phyloP scores from a whole-genome alignment of 2,113 vertebrate species.

The Phrynosoma blainvillii region DNA sequence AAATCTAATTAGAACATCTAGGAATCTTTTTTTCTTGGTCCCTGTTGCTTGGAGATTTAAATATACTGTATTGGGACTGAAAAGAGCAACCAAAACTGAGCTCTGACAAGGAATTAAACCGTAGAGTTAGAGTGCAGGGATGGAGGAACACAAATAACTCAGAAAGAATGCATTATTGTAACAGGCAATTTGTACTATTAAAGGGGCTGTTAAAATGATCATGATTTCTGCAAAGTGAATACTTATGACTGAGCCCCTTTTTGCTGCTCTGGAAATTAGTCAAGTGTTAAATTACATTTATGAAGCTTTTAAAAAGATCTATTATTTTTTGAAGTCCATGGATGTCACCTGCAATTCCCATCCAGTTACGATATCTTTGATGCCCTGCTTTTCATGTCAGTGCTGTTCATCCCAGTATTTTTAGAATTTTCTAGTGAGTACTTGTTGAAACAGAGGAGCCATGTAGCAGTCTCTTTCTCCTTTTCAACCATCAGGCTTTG shows the following conservation, averaged over 20 bases:
- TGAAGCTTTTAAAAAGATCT: neutral
- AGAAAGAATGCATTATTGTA: neutral
- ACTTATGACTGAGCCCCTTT: neutral
- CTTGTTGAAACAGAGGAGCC: too few species aligned
- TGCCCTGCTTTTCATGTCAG: neutral
- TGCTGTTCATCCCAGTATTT: neutral
- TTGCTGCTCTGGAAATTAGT: neutral
- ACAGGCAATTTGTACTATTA: neutral
- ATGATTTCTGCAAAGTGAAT: neutral
- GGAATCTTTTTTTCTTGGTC: neutral
- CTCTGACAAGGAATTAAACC: conserved; percentile 3
- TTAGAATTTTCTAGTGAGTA: neutral
- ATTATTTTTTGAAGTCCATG: neutral
- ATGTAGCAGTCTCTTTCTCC: neutral
- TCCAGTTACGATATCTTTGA: neutral
- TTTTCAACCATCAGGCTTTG: neutral
- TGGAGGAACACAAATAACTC: conserved; percentile 19
- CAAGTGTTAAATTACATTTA: neutral
- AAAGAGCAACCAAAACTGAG: too few species aligned
- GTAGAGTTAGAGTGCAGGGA: neutral
- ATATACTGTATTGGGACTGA: neutral
- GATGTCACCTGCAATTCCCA: too few species aligned
- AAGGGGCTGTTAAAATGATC: neutral
- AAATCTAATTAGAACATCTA: too few species aligned
- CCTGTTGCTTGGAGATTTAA: neutral